Evolutionary conservation across 2,113 vertebrate species (phyloP).

Genomic region (Tretioscincus oriximinensis): DNA sequence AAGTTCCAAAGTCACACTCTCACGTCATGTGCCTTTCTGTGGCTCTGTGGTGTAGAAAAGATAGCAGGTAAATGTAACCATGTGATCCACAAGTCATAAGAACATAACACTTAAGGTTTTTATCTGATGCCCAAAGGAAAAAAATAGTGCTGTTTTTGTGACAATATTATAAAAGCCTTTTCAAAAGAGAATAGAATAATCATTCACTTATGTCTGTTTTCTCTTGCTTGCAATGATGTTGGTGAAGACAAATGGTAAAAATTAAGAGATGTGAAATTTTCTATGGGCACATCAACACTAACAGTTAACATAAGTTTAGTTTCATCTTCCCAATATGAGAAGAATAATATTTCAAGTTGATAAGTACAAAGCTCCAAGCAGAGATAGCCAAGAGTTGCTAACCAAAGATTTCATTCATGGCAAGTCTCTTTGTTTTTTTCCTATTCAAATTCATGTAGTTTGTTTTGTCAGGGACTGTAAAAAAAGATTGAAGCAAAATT

Average conservation of each 20-base stretch:
- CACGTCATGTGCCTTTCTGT: too few relatives aligned
- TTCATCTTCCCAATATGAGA: not conserved
- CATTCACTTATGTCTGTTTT: not conserved
- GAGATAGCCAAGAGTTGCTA: not conserved
- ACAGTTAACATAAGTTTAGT: not conserved
- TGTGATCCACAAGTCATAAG: too few relatives aligned
- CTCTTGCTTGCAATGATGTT: not conserved
- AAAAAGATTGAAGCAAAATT: not conserved
- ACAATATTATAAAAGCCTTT: not conserved
- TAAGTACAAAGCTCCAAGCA: not conserved
- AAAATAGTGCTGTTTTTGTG: not conserved
- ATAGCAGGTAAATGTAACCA: too few relatives aligned
- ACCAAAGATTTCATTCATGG: not conserved
- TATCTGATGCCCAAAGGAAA: not conserved
- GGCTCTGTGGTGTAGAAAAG: too few relatives aligned
- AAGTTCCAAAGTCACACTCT: too few relatives aligned
- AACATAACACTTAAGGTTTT: too few relatives aligned
- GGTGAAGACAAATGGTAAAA: not conserved
- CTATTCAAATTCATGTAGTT: not conserved
- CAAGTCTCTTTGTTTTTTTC: not conserved
- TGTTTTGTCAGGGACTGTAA: not conserved
- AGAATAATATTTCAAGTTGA: not conserved
- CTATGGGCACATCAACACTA: not conserved
- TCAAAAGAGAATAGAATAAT: not conserved
- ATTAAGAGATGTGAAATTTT: not conserved